A percentile compares a stretch with the other conserved stretches of the same genome.
These are phyloP conservation scores for Scleropages formosus DNA, from an alignment of 2,797 vertebrate species.

Conservation along the genomic window DNA sequence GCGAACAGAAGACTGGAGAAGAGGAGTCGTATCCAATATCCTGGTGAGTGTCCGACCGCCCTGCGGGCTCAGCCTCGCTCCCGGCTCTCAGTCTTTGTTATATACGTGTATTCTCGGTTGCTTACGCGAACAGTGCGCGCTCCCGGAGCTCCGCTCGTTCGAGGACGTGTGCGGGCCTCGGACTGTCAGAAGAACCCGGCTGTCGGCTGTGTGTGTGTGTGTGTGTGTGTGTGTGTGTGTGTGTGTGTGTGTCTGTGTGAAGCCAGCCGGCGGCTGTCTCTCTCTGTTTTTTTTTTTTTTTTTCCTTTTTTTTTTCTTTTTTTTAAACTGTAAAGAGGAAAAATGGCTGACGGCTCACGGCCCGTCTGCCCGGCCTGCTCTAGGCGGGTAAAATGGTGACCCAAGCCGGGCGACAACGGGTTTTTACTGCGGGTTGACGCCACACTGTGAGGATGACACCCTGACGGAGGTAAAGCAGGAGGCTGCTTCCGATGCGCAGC, in stretches of 20 bases:
- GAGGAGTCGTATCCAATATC: slow-evolving; percentile 76
- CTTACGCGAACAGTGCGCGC: not conserved
- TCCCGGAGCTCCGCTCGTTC: not conserved
- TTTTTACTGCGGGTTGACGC: not conserved
- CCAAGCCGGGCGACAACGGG: slow-evolving; percentile 12
- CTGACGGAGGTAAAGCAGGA: no score
- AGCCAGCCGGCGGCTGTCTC: slow-evolving; percentile 34
- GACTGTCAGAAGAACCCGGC: slow-evolving; percentile 11
- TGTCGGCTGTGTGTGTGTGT: slow-evolving; percentile 13
- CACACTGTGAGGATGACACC: not conserved
- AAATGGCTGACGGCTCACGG: slow-evolving; percentile 64
- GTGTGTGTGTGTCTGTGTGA: slow-evolving; percentile 28
- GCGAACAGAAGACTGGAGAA: slow-evolving; percentile 69
- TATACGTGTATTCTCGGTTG: not conserved
- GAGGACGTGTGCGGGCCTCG: slow-evolving; percentile 1
- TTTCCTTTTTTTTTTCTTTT: no score
- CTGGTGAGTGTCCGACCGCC: slow-evolving; percentile 71
- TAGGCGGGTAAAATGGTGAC: slow-evolving; percentile 50
- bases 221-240: slow-evolving; percentile 33
- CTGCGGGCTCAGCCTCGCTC: slow-evolving; percentile 50
- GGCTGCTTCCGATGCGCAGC: no score
- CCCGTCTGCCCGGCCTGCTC: slow-evolving; percentile 54
- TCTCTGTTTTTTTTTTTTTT: no score
- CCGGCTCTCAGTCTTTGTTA: slow-evolving; percentile 24
- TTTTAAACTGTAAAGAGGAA: slow-evolving; percentile 49